phyloP scores from a whole-genome alignment of 2,113 vertebrate species.

The Mus musculus region GRCm39 chr7:16450001-16450500 shows the following conservation, averaged over 20 bases:
- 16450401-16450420: neutral
- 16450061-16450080: neutral
- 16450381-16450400: neutral
- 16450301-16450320: neutral
- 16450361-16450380: neutral
- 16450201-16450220: neutral
- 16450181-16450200: neutral
- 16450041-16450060: neutral
- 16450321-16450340: neutral
- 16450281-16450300: neutral
- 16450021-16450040: neutral
- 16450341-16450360: neutral
- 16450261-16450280: neutral
- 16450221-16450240: too few relatives aligned
- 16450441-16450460: neutral
- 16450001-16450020: neutral
- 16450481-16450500: neutral
- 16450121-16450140: neutral
- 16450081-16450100: too few relatives aligned
- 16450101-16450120: too few relatives aligned
- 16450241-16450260: too few relatives aligned
- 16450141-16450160: neutral
- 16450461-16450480: neutral
- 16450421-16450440: neutral
- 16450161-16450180: neutral